These are phyloP conservation scores for Deilephila porcellus DNA, from an alignment of 2,888 invertebrate species.

Conservation along the genomic window DNA sequence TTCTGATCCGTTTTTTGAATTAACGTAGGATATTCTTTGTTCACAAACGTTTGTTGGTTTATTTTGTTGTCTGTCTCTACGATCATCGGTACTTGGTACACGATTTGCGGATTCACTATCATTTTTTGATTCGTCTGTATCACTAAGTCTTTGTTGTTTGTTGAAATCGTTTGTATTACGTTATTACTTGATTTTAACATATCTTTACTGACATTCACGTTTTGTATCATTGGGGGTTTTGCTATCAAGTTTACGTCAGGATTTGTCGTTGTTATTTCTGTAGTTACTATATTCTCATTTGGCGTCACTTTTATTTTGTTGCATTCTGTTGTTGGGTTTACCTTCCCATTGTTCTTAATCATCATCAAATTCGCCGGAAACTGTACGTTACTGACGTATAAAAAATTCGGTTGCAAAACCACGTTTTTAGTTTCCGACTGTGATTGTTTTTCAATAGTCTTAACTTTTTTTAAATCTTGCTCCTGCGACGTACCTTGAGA, in stretches of 20 bases:
- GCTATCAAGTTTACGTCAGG: slow-evolving; percentile 31
- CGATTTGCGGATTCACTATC: slow-evolving; percentile 71
- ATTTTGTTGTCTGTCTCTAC: slow-evolving; percentile 65
- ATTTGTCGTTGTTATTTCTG: slow-evolving; percentile 43
- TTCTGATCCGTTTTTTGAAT: slow-evolving; percentile 62
- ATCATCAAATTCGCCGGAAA: slow-evolving; percentile 79
- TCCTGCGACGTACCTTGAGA: slow-evolving; percentile 73
- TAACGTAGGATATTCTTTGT: slow-evolving; percentile 59
- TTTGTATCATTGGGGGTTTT: slow-evolving; percentile 4
- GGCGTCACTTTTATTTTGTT: slow-evolving; percentile 53
- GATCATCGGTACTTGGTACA: slow-evolving; percentile 75
- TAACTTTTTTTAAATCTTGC: slow-evolving; percentile 68
- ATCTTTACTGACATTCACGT: slow-evolving; percentile 52
- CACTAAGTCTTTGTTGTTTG: slow-evolving; percentile 64
- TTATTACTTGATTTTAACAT: slow-evolving; percentile 67
- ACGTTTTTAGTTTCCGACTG: slow-evolving; percentile 67
- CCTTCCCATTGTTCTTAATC: slow-evolving; percentile 71
- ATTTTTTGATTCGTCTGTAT: slow-evolving; percentile 67
- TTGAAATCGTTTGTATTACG: slow-evolving; percentile 60
- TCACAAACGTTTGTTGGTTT: slow-evolving; percentile 52
- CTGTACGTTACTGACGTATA: slow-evolving; percentile 78
- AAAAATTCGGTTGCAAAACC: slow-evolving; percentile 74
- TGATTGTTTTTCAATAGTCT: slow-evolving; percentile 55
- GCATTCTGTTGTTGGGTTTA: slow-evolving; percentile 54
- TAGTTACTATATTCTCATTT: slow-evolving; percentile 62